These are phyloP conservation scores for Notarius quadriscutis DNA, from an alignment of 2,113 vertebrate species.

Conservation along the genomic window DNA sequence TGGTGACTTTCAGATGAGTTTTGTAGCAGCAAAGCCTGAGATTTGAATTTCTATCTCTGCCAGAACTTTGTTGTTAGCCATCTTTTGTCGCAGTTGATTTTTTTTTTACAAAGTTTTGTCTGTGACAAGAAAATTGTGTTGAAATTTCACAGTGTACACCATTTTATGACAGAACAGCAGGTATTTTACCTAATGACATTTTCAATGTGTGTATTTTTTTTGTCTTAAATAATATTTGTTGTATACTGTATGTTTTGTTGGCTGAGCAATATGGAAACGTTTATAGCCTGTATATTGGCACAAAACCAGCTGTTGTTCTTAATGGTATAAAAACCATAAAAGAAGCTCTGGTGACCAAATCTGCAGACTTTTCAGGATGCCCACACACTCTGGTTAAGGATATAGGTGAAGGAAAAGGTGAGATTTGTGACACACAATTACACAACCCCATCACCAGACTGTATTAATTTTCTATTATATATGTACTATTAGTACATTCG, in stretches of 20 bases:
- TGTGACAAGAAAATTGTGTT: background rate
- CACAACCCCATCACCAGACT: too few relatives aligned
- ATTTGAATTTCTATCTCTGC: too few relatives aligned
- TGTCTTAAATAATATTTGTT: background rate
- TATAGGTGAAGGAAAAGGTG: too few relatives aligned
- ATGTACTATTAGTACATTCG: too few relatives aligned
- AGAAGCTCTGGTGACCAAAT: background rate
- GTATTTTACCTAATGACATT: background rate
- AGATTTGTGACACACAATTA: too few relatives aligned
- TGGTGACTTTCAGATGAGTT: background rate
- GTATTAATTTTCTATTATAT: too few relatives aligned
- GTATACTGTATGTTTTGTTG: constrained; percentile 53
- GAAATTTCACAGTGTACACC: too few relatives aligned
- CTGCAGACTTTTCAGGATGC: too few relatives aligned
- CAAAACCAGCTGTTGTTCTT: constrained; percentile 62
- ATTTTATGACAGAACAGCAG: background rate
- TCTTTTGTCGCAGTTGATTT: background rate
- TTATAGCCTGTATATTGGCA: constrained; percentile 67
- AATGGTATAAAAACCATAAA: constrained; percentile 62
- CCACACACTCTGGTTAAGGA: too few relatives aligned
- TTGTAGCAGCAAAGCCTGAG: too few relatives aligned
- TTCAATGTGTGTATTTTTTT: background rate
- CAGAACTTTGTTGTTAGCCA: background rate
- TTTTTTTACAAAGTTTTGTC: background rate
- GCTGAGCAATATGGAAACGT: constrained; percentile 29